Evolutionary conservation across 2,888 invertebrate species (phyloP).

Genomic region (Cenopis cana): DNA sequence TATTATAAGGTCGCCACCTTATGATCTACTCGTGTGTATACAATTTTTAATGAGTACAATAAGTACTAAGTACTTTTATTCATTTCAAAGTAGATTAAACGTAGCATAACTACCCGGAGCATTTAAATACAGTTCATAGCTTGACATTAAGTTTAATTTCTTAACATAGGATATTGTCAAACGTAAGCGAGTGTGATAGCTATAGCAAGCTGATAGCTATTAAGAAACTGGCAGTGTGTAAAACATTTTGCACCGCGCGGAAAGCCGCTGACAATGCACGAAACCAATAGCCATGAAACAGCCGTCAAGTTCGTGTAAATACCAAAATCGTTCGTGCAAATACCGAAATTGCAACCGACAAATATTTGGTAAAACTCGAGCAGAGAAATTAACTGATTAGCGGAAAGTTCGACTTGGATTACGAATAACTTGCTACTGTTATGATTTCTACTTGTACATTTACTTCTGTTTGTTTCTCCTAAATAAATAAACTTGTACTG

Average conservation of each 20-base stretch:
- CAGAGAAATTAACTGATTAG: conserved; percentile 6
- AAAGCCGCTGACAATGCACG: conserved; percentile 4
- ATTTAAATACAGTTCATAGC: no score
- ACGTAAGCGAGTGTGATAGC: background rate
- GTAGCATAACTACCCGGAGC: no score
- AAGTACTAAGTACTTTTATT: no score
- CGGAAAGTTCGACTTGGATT: background rate
- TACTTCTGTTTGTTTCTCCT: no score
- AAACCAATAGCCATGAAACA: conserved; percentile 17
- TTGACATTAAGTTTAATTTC: no score
- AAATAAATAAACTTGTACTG: no score
- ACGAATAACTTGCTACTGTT: background rate
- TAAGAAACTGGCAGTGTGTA: background rate
- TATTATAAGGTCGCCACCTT: no score
- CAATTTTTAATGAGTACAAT: no score
- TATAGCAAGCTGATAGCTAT: background rate
- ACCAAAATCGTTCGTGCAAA: conserved; percentile 13
- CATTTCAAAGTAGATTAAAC: no score
- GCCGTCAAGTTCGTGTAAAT: conserved; percentile 28
- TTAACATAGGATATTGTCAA: no score
- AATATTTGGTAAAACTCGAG: conserved; percentile 20
- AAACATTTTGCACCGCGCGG: background rate
- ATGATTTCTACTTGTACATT: no score
- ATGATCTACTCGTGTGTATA: no score
- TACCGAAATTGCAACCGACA: conserved; percentile 21